phyloP scores from a whole-genome alignment of 2,113 vertebrate species.

The Neopipo cinnamomea region DNA sequence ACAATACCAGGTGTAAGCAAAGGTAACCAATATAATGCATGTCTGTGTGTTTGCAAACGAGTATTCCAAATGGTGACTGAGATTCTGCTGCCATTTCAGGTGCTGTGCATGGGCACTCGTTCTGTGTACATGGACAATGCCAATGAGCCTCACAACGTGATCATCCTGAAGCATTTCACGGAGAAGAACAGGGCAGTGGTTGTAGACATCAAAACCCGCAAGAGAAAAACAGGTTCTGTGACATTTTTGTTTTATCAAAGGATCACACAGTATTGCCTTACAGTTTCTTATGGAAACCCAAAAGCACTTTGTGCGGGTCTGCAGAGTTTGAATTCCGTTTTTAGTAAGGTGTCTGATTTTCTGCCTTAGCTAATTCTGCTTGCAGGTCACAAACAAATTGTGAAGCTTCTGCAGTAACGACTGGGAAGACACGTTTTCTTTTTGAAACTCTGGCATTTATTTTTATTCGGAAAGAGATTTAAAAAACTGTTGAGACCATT shows the following conservation, averaged over 20 bases:
- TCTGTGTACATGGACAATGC: slow-evolving; percentile 96
- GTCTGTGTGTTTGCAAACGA: neutral
- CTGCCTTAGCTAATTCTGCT: neutral
- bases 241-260: slow-evolving; percentile 17
- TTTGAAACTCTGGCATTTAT: neutral
- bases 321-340: neutral
- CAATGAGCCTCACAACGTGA: slow-evolving; percentile 91
- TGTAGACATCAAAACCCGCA: slow-evolving; percentile 92
- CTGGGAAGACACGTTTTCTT: neutral
- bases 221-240: slow-evolving; percentile 90
- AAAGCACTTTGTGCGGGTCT: neutral
- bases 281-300: neutral
- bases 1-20: neutral
- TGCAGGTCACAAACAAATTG: neutral
- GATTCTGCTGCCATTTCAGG: slow-evolving; percentile 67
- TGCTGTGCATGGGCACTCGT: slow-evolving; percentile 92
- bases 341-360: neutral
- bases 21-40: neutral
- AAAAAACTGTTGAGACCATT: neutral
- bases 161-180: slow-evolving; percentile 95
- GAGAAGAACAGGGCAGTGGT: slow-evolving; percentile 96
- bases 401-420: neutral
- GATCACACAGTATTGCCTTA: neutral
- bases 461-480: neutral
- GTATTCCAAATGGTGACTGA: neutral